Base-by-base conservation (phyloP, 2,797 vertebrate genomes). In the Leptoclinus maculatus region DNA sequence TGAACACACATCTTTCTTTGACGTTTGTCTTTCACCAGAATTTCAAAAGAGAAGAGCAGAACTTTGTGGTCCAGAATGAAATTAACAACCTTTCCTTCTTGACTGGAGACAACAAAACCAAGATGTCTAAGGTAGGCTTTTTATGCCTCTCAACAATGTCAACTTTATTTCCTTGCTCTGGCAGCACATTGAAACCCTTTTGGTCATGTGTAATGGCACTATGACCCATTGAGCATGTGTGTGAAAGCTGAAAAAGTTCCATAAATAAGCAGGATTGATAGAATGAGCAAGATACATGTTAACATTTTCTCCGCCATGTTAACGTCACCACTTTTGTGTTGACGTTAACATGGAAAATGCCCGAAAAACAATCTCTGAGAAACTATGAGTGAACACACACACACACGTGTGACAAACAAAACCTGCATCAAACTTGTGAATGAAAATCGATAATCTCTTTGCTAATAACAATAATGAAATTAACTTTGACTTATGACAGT, bases 11-110 rank as follows among this genome's bases (percentile, higher is more conserved):
- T 68, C 0, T 79, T 17, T 9, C 16, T 56, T 7, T 59, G 10
- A 1, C 0, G 25, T 79, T 86, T 47, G 51, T 75, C 72, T 66
- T 63, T 91, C 76, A 87, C 32, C 82, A 99, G 98, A 99, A 99
- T 93, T 99, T 99, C 91, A 99, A 99, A 95, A 95, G 98, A 90
- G 98, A 99, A 90, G 98, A 99, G 91, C 98, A 99, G 93, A 99
- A 99, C 94, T 99, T 99, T 96, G 98, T 99, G 80, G 98, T 99
- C 90, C 98, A 99, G 89, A 99, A 99, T 92, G 98, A 99, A 96
- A 99, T 99, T 92, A 99, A 99, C 93, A 99, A 99, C 89, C 96
- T 99, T 78, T 97, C 98, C 63, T 99, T 99, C 94, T 95, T 99
- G 92, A 99, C 97, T 47, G 98, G 97, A 75, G 98, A 99, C 90